These are phyloP conservation scores for Portunus trituberculatus DNA, from an alignment of 1,140 invertebrate genomes.

Conservation along the genomic window DNA sequence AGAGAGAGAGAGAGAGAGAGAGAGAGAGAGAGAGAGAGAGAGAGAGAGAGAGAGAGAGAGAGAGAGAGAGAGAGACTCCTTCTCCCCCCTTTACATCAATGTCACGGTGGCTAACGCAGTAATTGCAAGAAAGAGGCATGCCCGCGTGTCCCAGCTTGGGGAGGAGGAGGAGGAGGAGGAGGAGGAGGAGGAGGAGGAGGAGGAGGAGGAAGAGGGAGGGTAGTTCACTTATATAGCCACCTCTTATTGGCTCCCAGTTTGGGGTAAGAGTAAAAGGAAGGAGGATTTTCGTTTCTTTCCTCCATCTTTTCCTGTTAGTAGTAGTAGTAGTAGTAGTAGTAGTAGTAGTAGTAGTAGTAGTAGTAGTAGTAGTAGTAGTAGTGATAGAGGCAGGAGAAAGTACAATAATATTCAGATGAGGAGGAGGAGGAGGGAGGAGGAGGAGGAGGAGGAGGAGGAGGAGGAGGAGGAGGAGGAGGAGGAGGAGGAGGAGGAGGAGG, in stretches of 20 bases:
- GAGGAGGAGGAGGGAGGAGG: not conserved
- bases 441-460: not conserved
- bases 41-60: conserved; percentile 28
- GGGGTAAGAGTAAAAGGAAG: not conserved
- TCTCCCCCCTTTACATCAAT: conserved; percentile 39
- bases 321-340: not conserved
- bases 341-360: not conserved
- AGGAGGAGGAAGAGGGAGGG: not conserved
- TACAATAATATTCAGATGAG: not conserved
- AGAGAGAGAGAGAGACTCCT: not conserved
- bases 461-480: too few relatives aligned
- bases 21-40: conserved; percentile 36
- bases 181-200: conserved; percentile 27
- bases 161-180: not conserved
- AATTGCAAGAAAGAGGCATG: conserved; percentile 56
- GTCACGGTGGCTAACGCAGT: conserved; percentile 43
- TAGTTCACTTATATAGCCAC: not conserved
- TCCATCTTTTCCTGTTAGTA: not conserved
- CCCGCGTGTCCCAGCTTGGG: not conserved
- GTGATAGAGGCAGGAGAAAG: not conserved
- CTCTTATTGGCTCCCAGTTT: conserved; percentile 2
- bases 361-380: not conserved
- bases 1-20: conserved; percentile 16
- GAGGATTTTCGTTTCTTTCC: not conserved
- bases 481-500: too few relatives aligned